phyloP scores from a whole-genome alignment of 2,888 invertebrate species.

The Exephanes ischioxanthus region DNA sequence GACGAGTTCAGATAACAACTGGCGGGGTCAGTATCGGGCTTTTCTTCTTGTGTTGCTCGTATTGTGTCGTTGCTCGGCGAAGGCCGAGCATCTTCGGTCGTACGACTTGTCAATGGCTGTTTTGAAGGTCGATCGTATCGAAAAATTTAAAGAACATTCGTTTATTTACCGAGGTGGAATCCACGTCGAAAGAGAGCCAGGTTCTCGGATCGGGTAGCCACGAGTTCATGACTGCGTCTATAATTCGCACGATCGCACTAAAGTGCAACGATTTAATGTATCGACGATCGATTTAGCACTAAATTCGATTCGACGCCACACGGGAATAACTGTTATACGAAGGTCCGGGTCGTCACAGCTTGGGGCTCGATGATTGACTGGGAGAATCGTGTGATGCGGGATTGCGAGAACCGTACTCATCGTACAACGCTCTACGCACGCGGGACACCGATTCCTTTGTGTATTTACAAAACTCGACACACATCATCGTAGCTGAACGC shows the following conservation, averaged over 20 bases:
- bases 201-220: conserved; percentile 77
- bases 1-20: not conserved
- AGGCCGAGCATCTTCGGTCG: not conserved
- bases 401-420: not conserved
- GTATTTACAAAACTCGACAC: conserved; percentile 24
- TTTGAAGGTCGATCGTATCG: not conserved
- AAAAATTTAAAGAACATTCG: not conserved
- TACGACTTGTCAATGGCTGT: not conserved
- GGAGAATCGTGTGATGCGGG: conserved; percentile 29
- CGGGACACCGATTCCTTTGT: conserved; percentile 22
- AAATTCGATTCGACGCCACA: not conserved
- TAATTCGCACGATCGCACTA: not conserved
- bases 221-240: conserved; percentile 73
- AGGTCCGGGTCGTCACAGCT: conserved; percentile 1
- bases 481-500: not conserved
- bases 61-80: not conserved
- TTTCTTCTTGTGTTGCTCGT: not conserved
- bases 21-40: not conserved
- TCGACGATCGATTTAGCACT: not conserved
- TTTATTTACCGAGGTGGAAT: conserved; percentile 74
- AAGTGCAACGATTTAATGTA: not conserved
- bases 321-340: not conserved
- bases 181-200: conserved; percentile 77
- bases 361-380: conserved; percentile 39
- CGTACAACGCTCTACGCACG: not conserved